These are phyloP conservation scores for Flexamia atlantica DNA, from an alignment of 2,888 invertebrate species.

Conservation along the genomic window DNA sequence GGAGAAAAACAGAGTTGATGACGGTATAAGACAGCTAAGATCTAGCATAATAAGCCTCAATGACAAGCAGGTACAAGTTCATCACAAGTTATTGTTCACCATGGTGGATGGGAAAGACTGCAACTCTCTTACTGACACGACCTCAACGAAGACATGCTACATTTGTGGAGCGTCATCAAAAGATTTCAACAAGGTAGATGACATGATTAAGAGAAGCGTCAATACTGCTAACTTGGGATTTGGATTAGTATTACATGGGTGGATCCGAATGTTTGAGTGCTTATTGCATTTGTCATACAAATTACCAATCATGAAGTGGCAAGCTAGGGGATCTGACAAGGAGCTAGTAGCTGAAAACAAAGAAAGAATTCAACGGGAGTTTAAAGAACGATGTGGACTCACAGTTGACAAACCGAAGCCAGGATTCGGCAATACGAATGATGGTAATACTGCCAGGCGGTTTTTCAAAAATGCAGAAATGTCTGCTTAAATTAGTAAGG, in stretches of 20 bases:
- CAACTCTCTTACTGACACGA: conserved; percentile 18
- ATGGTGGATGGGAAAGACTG: conserved; percentile 30
- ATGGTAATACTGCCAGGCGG: conserved; percentile 55
- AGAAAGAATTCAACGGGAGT: background rate
- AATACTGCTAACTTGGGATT: conserved; percentile 39
- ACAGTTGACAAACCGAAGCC: conserved; percentile 59
- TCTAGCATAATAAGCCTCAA: background rate
- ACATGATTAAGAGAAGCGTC: conserved; percentile 21
- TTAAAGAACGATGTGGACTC: conserved; percentile 30
- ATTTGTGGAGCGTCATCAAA: conserved; percentile 14
- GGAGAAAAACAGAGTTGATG: background rate
- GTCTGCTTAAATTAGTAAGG: conserved; percentile 29
- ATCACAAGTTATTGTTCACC: background rate
- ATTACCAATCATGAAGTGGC: conserved; percentile 57
- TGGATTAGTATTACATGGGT: conserved; percentile 58
- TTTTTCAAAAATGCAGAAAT: conserved; percentile 48
- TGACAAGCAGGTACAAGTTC: background rate
- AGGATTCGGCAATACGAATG: conserved; percentile 62
- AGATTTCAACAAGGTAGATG: conserved; percentile 26
- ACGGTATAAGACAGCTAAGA: background rate
- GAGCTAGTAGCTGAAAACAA: conserved; percentile 30
- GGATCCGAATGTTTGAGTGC: conserved; percentile 61
- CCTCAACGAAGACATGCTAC: conserved; percentile 24
- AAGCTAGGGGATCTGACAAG: conserved; percentile 33
- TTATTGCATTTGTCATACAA: conserved; percentile 61